phyloP scores from a whole-genome alignment of 1,140 invertebrate genomes.

The Brachionus rubens region DNA sequence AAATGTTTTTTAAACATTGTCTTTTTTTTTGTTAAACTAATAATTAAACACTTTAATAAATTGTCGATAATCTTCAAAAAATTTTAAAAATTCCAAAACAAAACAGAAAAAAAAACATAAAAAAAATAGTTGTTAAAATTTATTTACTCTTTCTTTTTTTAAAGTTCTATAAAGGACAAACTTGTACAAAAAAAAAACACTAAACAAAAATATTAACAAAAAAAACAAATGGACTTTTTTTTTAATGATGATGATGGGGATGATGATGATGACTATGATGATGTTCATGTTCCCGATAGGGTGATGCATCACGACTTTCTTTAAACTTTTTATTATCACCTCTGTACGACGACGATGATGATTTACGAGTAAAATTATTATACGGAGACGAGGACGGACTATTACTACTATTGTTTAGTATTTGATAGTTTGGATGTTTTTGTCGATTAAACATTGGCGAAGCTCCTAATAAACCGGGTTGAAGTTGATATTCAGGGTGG shows the following conservation, averaged over 20 bases:
- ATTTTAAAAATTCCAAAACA: too few relatives aligned
- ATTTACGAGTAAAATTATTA: background rate
- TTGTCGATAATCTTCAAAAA: too few relatives aligned
- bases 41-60: too few relatives aligned
- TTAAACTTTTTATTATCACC: background rate
- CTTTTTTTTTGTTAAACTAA: too few relatives aligned
- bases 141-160: too few relatives aligned
- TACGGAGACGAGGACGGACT: conserved; percentile 17
- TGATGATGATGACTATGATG: background rate
- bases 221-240: too few relatives aligned
- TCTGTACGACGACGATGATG: background rate
- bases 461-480: background rate
- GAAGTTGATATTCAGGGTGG: background rate
- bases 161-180: too few relatives aligned
- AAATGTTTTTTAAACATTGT: too few relatives aligned
- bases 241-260: background rate
- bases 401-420: background rate
- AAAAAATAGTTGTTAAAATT: too few relatives aligned
- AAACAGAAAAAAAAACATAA: too few relatives aligned
- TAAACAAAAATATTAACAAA: too few relatives aligned
- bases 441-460: background rate
- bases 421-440: background rate
- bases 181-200: too few relatives aligned
- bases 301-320: background rate
- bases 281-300: background rate